phyloP scores from a whole-genome alignment of 1,140 invertebrate species.

The Lamellibrachia luymesi region DNA sequence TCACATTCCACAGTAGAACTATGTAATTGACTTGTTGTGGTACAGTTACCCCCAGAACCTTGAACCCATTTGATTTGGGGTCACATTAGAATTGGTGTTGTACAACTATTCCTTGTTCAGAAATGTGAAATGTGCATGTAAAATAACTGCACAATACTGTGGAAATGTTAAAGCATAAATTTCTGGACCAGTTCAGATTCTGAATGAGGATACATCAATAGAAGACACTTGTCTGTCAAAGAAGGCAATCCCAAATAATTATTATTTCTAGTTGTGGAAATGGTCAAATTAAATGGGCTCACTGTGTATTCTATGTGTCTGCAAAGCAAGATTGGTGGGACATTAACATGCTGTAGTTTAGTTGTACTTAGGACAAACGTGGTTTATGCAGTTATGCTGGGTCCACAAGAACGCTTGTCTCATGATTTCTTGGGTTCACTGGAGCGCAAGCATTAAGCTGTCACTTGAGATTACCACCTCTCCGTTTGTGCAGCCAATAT shows the following conservation, averaged over 20 bases:
- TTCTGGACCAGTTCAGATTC: background rate
- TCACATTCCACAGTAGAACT: background rate
- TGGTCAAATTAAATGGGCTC: background rate
- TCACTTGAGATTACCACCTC: background rate
- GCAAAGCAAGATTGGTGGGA: background rate
- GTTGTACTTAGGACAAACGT: background rate
- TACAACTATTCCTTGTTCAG: background rate
- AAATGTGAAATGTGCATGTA: background rate
- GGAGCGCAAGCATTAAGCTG: background rate
- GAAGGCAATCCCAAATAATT: background rate
- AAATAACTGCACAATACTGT: background rate
- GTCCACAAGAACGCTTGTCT: background rate
- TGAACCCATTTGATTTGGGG: background rate
- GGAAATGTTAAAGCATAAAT: background rate
- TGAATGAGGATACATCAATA: background rate
- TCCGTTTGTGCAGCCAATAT: background rate
- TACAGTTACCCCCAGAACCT: background rate
- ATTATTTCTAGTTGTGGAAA: background rate
- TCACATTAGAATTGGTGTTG: background rate
- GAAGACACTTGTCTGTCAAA: background rate
- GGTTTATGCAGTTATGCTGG: background rate
- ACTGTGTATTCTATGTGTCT: background rate
- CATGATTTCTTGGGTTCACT: background rate
- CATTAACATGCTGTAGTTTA: background rate
- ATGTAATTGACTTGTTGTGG: background rate